Evolutionary conservation across 37 sponge, comb jelly and placozoan genomes (phyloP).

Genomic region (Theonella swinhoei): DNA sequence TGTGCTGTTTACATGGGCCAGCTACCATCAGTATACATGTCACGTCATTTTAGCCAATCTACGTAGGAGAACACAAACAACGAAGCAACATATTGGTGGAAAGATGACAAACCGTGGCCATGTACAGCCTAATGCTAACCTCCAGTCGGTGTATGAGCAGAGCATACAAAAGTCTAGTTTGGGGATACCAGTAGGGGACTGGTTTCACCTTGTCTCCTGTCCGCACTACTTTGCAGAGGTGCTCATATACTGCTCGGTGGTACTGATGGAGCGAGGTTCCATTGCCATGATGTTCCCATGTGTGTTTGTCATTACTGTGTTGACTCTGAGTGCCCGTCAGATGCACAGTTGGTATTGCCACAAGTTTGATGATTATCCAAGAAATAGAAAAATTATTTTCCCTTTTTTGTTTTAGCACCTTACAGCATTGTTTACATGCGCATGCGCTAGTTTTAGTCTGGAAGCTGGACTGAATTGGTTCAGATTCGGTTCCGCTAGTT

Average conservation of each 20-base stretch:
- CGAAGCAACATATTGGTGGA: background rate
- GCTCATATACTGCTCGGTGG: conserved; percentile 65
- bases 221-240: conserved; percentile 87
- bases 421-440: too few species aligned
- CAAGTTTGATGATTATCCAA: conserved; percentile 70
- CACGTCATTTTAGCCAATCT: conserved; percentile 77
- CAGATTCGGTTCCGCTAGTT: too few species aligned
- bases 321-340: conserved; percentile 44
- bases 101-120: background rate
- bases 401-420: conserved; percentile 46
- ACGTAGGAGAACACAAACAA: conserved; percentile 1
- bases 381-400: conserved; percentile 37
- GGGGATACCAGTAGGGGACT: conserved; percentile 78
- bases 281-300: conserved; percentile 14
- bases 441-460: too few species aligned
- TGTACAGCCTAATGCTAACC: background rate
- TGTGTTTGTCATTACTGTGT: background rate
- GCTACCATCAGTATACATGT: conserved; percentile 73
- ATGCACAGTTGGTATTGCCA: conserved; percentile 64
- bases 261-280: background rate
- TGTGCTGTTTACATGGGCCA: conserved; percentile 65
- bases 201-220: conserved; percentile 77
- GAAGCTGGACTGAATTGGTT: too few species aligned
- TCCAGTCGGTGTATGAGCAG: background rate
- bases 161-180: background rate